Evolutionary conservation across 2,888 invertebrate species (phyloP), one percentile per base, ranked within the genome.

Genomic region (Phoronis australis): DNA sequence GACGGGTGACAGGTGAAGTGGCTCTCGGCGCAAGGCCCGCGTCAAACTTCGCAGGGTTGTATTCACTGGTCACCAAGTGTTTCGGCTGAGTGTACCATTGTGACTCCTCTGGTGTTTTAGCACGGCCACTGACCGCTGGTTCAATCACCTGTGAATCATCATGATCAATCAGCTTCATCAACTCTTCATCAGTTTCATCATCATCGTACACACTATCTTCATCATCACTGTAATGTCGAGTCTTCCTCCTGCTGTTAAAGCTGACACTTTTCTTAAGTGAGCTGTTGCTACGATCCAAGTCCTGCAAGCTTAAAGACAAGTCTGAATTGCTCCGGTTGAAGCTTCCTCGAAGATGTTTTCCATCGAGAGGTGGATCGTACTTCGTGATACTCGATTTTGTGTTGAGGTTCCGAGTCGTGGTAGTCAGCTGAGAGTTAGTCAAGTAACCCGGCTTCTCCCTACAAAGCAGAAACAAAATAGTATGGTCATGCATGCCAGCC

Each of bases 371-470:
- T 12, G 15, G 31, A 31, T 31, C 31, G 31, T 31, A 9, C 9
- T 15, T 31, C 9, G 9, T 15, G 9, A 12, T 15, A 9, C 31
- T 12, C 4, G 52, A 40, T 44, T 60, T 54, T 24, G 60, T 58
- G 44, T 57, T 57, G 5, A 62, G 47, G 41, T 56, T 48, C 23
- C 51, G 24, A 22, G 63, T 60, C 15, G 63, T 62, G 6, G 46
- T 51, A 5, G 65, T 65, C 18, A 60, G 42, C 43, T 54, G 48
- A 21, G 63, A 62, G 39, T 63, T 65, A 15, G 47, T 50, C 5
- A 52, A 31, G 44, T 50, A 55, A 3, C 46, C 52, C 37, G 52
- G 52, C 44, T 52, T 54, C 37, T 59, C 60, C 56, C 64, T 64
- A 54, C 38, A 59, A 42, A 35, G 21, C n/a, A n/a, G n/a, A n/a